Percentiles rank a stretch among this genome's conserved stretches.
Conservation (phyloP, 2,113 vertebrate species). For the Aegotheles bennettii region DNA sequence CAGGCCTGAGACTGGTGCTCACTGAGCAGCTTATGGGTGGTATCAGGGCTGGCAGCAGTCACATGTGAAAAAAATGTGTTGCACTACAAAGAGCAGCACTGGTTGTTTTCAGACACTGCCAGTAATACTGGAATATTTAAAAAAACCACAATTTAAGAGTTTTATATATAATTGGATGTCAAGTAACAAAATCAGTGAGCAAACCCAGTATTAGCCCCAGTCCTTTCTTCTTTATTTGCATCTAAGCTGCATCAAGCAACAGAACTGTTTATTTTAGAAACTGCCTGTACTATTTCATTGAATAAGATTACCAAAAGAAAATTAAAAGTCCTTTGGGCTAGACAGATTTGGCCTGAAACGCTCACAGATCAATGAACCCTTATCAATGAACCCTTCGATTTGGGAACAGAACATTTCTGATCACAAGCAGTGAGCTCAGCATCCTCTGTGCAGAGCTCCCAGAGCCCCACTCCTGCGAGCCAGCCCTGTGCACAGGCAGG, state of each 20-base stretch:
- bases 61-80: accelerated
- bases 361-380: background rate
- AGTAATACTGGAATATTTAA: background rate
- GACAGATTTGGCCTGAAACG: background rate
- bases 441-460: background rate
- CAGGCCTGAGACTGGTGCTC: background rate
- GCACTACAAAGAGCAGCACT: background rate
- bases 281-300: background rate
- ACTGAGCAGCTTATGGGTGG: background rate
- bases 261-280: background rate
- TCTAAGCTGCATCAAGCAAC: background rate
- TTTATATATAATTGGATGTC: background rate
- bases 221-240: background rate
- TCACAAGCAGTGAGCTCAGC: background rate
- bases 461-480: background rate
- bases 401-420: background rate
- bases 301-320: background rate
- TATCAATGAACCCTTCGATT: background rate
- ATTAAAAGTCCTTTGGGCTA: background rate
- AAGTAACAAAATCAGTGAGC: background rate
- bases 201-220: background rate
- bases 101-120: background rate
- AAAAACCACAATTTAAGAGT: background rate
- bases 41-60: background rate
- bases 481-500: background rate